These are phyloP conservation scores for Mus spretus DNA, from an alignment of 2,797 vertebrate genomes.

Conservation along the genomic window DNA sequence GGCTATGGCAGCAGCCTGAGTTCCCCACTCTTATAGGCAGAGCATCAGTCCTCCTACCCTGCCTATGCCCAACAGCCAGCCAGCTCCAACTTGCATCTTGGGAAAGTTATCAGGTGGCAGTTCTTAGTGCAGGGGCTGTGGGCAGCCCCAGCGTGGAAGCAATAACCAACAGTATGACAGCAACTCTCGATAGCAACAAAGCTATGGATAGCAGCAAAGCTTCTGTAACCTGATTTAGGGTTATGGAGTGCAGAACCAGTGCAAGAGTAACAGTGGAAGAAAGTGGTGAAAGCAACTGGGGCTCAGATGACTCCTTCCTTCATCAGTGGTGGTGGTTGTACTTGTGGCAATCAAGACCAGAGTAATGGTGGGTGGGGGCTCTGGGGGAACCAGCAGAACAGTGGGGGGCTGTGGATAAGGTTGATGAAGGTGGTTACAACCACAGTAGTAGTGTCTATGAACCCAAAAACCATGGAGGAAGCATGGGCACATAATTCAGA, in stretches of 20 bases:
- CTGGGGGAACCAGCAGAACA: not conserved
- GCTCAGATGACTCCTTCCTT: not conserved
- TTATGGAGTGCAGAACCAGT: not conserved
- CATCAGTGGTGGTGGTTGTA: not conserved
- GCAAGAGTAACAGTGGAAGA: not conserved
- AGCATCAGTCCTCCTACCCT: too few relatives aligned
- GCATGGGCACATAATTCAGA: conserved; percentile 91
- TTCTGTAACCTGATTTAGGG: not conserved
- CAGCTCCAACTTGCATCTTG: not conserved
- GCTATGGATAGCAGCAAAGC: not conserved
- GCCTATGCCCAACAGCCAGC: not conserved
- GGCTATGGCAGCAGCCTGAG: not conserved
- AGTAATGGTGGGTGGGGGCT: not conserved
- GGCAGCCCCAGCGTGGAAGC: not conserved
- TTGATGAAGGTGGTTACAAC: not conserved
- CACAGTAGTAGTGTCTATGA: not conserved
- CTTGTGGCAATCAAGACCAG: not conserved
- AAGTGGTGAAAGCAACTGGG: not conserved
- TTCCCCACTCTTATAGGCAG: not conserved
- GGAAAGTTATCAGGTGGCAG: not conserved
- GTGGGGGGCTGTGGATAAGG: not conserved
- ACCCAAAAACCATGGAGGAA: too few relatives aligned
- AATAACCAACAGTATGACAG: too few relatives aligned
- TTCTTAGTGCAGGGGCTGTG: not conserved
- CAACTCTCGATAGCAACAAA: not conserved